Evolutionary conservation across 2,113 vertebrate species (phyloP).

Genomic region (Arizona elegans): DNA sequence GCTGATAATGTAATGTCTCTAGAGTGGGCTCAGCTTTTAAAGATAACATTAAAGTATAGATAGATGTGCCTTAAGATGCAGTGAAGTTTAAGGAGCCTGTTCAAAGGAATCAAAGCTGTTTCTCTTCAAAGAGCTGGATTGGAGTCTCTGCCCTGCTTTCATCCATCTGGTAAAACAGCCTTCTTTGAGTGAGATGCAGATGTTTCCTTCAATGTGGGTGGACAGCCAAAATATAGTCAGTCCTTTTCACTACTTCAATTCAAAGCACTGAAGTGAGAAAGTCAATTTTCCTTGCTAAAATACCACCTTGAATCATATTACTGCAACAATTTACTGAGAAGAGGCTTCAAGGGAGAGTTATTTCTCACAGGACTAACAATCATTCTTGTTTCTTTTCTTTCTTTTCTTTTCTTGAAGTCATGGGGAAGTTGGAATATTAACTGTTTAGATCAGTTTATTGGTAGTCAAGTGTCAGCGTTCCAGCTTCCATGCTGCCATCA

Average conservation of each 20-base stretch:
- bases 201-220: neutral
- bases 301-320: neutral
- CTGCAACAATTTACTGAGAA: neutral
- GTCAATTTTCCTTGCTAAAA: neutral
- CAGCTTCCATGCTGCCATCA: no score
- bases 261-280: neutral
- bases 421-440: neutral
- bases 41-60: neutral
- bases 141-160: neutral
- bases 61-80: neutral
- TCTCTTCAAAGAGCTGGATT: neutral
- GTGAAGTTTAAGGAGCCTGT: neutral
- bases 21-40: neutral
- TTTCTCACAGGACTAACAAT: neutral
- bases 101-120: neutral
- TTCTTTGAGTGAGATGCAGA: neutral
- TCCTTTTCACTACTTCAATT: neutral
- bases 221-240: neutral
- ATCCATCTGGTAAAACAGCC: neutral
- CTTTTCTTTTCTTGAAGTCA: neutral
- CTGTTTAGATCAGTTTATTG: neutral
- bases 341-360: neutral
- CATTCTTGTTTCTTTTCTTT: neutral
- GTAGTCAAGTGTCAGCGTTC: neutral
- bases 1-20: neutral